Evolutionary conservation across 2,113 vertebrate species (phyloP).

Genomic region (Corythaeola cristata): DNA sequence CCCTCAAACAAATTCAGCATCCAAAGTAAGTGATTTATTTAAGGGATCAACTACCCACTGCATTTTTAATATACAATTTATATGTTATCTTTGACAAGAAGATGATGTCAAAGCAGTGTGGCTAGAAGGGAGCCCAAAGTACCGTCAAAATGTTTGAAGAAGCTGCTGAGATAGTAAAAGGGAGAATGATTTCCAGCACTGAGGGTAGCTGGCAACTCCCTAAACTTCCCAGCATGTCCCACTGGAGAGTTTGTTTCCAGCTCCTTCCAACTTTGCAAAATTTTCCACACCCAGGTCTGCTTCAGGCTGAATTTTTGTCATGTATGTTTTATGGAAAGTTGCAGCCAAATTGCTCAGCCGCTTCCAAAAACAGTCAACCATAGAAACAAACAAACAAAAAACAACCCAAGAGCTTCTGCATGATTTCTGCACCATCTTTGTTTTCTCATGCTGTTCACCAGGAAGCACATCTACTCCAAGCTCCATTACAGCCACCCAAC

Average conservation of each 20-base stretch:
- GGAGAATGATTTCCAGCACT: not conserved
- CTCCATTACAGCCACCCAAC: fast-evolving
- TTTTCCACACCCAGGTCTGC: not conserved
- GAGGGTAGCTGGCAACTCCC: not conserved
- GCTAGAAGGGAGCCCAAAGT: not conserved
- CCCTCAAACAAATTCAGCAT: not conserved
- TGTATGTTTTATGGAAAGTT: not conserved
- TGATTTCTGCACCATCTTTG: not conserved
- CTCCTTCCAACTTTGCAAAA: not conserved
- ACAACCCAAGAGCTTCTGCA: not conserved
- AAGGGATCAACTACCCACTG: not conserved
- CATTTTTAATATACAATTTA: not conserved
- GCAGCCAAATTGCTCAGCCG: not conserved
- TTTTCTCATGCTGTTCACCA: not conserved
- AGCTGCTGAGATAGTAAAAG: not conserved
- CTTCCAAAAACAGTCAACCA: not conserved
- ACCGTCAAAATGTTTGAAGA: constrained; percentile 1
- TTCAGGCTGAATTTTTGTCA: not conserved
- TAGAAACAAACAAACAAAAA: not conserved
- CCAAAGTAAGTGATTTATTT: not conserved
- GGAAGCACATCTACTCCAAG: not conserved
- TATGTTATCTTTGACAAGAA: not conserved
- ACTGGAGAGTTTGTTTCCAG: not conserved
- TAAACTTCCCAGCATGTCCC: not conserved
- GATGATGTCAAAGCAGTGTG: not conserved